Evolutionary conservation across 2,888 invertebrate genomes (phyloP), one percentile per base, ranked within the genome.

Genomic region (Synanthedon vespiformis): DNA sequence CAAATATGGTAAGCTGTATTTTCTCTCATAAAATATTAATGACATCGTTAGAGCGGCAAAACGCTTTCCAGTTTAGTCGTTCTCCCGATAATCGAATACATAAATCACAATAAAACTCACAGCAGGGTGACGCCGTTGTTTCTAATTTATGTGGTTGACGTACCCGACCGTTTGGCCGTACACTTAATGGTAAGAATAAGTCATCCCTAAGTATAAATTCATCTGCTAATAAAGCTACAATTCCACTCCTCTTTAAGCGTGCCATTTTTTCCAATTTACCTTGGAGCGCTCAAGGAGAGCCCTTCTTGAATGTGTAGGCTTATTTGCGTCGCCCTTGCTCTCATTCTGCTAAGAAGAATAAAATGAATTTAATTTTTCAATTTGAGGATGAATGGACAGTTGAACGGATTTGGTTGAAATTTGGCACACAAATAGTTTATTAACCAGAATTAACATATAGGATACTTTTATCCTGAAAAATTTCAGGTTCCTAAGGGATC

Each of bases 21-120:
- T 58, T 61, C 58, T 56, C 58, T 64, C 67, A 63, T 70, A 61
- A 71, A 74, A 69, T 70, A 74, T 72, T 74, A 74, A 77, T 75
- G 72, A 70, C 64, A 62, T 71, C 68, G 68, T 77, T 72, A 77
- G 64, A 61, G 55, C 59, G 60, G 65, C 63, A 65, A 73, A 71
- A 70, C 64, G 70, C 59, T 74, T 69, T 66, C 68, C 66, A 71
- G 71, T 76, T 75, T 67, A 74, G 74, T 72, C 73, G 71, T 76
- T 77, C 69, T 63, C 62, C 68, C 71, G 69, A 75, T 80, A 80
- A 80, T 81, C 73, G 71, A 74, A 72, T 61, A 63, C 67, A 77
- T 80, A 73, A 77, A 79, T 83, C 74, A 80, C 74, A 77, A 76
- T 76, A 72, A 74, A 74, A 74, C 72, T 70, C 74, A 70, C 74